Conservation (phyloP, 1,140 invertebrate genomes). For the Colletes latitarsis region DNA sequence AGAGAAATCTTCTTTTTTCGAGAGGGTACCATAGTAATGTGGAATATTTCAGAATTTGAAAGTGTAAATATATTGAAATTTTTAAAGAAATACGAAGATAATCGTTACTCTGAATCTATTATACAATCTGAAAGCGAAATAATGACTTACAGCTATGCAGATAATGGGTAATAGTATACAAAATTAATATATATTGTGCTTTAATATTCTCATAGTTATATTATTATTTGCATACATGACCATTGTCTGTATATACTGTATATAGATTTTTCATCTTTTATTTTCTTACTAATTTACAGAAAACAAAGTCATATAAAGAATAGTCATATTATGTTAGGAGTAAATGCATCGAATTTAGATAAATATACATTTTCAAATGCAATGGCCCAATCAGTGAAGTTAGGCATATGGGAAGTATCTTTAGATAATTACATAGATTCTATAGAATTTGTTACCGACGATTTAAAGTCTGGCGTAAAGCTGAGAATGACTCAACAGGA, state of each 20-base stretch:
- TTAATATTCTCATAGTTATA: constrained; percentile 21
- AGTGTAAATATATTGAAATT: constrained; percentile 89
- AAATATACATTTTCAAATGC: constrained; percentile 94
- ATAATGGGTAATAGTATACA: constrained; percentile 78
- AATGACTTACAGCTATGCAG: constrained; percentile 89
- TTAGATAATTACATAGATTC: constrained; percentile 91
- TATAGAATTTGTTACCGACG: constrained; percentile 90
- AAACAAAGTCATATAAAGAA: constrained; percentile 79
- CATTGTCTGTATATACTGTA: not conserved
- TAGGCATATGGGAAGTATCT: constrained; percentile 95
- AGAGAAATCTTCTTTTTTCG: constrained; percentile 93
- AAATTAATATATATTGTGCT: constrained; percentile 43
- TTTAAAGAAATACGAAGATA: constrained; percentile 84
- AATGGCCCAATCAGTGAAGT: constrained; percentile 94
- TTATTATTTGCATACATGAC: not conserved
- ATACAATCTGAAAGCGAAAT: constrained; percentile 90
- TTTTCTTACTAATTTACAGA: constrained; percentile 58
- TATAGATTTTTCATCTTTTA: not conserved
- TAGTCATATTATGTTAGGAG: constrained; percentile 81
- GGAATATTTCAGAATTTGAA: constrained; percentile 95
- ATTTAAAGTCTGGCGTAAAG: constrained; percentile 87
- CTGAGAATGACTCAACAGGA: constrained; percentile 86
- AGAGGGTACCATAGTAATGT: constrained; percentile 94
- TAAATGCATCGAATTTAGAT: constrained; percentile 82
- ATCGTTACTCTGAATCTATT: constrained; percentile 86